Percentiles rank a stretch among this genome's conserved stretches.
Conservation (phyloP, 2,113 vertebrate species). For the Sorex fumeus region DNA sequence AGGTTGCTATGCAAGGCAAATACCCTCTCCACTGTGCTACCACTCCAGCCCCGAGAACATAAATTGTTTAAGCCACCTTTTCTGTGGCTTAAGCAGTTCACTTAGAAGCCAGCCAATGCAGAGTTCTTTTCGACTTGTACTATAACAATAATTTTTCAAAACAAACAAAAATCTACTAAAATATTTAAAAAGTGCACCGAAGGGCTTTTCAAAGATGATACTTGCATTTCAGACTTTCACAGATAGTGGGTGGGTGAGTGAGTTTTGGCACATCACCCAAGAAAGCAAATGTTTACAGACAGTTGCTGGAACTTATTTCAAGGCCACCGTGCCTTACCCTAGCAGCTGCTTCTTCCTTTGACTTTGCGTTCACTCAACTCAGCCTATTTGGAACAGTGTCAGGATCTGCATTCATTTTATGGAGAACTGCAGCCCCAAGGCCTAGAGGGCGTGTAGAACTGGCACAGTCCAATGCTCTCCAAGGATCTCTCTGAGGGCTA, state of each 20-base stretch:
- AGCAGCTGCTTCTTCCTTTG: conserved; percentile 46
- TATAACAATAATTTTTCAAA: conserved; percentile 38
- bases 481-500: conserved; percentile 18
- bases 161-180: conserved; percentile 2
- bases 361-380: conserved; percentile 33
- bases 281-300: neutral
- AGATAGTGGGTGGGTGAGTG: neutral
- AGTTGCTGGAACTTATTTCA: neutral
- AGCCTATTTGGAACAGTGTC: conserved; percentile 47
- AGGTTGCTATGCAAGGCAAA: no score
- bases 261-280: neutral
- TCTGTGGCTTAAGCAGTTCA: no score
- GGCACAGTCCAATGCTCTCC: neutral
- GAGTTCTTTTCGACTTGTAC: neutral
- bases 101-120: neutral
- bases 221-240: neutral
- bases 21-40: no score
- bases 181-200: neutral
- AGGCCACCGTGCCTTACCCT: conserved; percentile 25
- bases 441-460: conserved; percentile 19
- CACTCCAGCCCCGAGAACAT: no score
- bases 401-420: conserved; percentile 56
- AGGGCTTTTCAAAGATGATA: neutral
- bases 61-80: neutral
- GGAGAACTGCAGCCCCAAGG: neutral